Conservation (phyloP, 2,113 vertebrate species). For the human region DNA sequence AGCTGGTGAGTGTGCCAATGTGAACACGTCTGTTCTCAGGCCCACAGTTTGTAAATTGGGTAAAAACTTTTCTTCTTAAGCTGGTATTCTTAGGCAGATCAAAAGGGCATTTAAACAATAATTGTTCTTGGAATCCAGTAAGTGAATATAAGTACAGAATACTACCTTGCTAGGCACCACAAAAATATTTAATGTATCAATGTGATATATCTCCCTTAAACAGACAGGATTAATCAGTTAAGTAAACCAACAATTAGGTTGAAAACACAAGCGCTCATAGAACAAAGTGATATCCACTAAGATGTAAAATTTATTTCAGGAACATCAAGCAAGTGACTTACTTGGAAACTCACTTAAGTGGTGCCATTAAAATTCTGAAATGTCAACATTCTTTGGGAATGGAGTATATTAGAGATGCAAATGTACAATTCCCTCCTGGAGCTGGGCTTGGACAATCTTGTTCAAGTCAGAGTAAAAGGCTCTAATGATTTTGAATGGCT, state of each 20-base stretch:
- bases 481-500: not conserved
- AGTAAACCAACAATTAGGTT: slow-evolving; percentile 43
- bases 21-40: not conserved
- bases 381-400: slow-evolving; percentile 27
- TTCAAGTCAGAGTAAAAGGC: not conserved
- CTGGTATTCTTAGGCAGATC: slow-evolving; percentile 26
- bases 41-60: not conserved
- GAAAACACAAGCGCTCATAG: slow-evolving; percentile 49
- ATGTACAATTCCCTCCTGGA: not conserved
- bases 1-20: not conserved
- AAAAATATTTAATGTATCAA: not conserved
- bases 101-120: slow-evolving; percentile 33
- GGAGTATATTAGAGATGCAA: not conserved
- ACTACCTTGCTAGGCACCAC: not conserved
- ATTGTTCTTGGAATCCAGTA: slow-evolving; percentile 20
- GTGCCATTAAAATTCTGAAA: slow-evolving; percentile 38
- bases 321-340: slow-evolving; percentile 37
- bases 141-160: slow-evolving; percentile 1
- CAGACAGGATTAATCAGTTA: slow-evolving; percentile 27
- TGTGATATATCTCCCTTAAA: slow-evolving; percentile 23
- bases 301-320: slow-evolving; percentile 26
- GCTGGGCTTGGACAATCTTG: not conserved
- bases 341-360: slow-evolving; percentile 47
- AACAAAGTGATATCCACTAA: slow-evolving; percentile 11
- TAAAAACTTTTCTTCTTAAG: slow-evolving; percentile 32